Percentiles rank a stretch among this genome's conserved stretches.
Conservation (phyloP, 1,140 invertebrate species). For the Drosophila lacertosa region DNA sequence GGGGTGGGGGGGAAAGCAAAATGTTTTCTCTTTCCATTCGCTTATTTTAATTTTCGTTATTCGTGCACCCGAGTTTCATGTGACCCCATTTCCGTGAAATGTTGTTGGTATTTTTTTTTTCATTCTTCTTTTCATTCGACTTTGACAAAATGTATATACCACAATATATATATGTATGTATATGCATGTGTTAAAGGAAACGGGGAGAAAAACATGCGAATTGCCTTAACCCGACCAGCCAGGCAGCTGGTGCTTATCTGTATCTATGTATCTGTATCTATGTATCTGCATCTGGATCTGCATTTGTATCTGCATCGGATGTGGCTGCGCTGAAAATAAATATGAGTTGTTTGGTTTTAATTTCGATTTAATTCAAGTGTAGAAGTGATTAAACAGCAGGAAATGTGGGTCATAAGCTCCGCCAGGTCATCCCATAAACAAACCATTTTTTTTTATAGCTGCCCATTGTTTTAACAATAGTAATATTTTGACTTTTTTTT, state of each 20-base stretch:
- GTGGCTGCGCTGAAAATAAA: slow-evolving; percentile 34
- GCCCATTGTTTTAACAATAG: slow-evolving; percentile 28
- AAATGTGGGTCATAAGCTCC: slow-evolving; percentile 50
- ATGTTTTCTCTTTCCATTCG: slow-evolving; percentile 63
- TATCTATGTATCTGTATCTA: slow-evolving; percentile 4
- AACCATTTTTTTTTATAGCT: slow-evolving; percentile 13
- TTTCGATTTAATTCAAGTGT: slow-evolving; percentile 67
- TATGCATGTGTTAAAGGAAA: slow-evolving; percentile 25
- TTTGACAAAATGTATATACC: slow-evolving; percentile 56
- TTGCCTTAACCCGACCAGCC: slow-evolving; percentile 62
- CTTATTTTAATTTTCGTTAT: slow-evolving; percentile 72
- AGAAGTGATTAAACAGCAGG: slow-evolving; percentile 55
- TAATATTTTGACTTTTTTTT: slow-evolving; percentile 8
- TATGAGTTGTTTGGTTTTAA: slow-evolving; percentile 63
- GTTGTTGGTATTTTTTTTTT: too few species aligned
- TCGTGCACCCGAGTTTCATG: slow-evolving; percentile 59
- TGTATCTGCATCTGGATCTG: neutral
- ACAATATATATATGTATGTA: slow-evolving; percentile 1
- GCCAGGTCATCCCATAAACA: slow-evolving; percentile 11
- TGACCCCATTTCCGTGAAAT: slow-evolving; percentile 77
- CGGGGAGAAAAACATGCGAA: slow-evolving; percentile 59
- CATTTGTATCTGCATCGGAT: slow-evolving; percentile 1
- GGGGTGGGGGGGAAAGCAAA: slow-evolving; percentile 15
- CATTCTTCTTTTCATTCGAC: slow-evolving; percentile 65
- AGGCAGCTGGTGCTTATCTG: slow-evolving; percentile 57